phyloP scores from a whole-genome alignment of 2,113 vertebrate species.

The Coptodon bakossiorum region DNA sequence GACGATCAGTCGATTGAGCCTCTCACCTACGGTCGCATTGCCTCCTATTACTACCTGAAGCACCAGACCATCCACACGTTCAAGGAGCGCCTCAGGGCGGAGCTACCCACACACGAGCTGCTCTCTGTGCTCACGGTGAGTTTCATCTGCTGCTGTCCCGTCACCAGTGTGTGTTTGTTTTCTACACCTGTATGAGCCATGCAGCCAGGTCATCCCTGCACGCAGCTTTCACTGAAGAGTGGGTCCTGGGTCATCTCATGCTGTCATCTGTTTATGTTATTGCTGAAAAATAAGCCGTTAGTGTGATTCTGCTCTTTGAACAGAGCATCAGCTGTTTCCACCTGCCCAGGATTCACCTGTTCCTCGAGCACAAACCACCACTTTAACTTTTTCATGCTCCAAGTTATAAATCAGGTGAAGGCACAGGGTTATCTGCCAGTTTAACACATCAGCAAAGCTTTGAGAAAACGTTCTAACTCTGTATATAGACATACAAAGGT shows the following conservation, averaged over 20 bases:
- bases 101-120: slow-evolving; percentile 79
- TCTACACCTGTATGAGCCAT: neutral
- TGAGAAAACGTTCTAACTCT: neutral
- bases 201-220: neutral
- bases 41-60: slow-evolving; percentile 95
- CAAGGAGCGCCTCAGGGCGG: slow-evolving; percentile 84
- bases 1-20: slow-evolving; percentile 84
- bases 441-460: neutral
- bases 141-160: neutral
- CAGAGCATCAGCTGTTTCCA: neutral
- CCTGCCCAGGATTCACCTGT: neutral
- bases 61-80: slow-evolving; percentile 90
- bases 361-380: neutral
- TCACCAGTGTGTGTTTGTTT: neutral
- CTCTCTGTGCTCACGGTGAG: slow-evolving; percentile 89
- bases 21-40: slow-evolving; percentile 83
- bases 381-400: neutral
- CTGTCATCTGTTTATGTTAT: neutral
- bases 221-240: slow-evolving; percentile 11
- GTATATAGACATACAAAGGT: neutral
- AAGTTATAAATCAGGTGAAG: neutral
- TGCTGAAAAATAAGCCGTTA: neutral
- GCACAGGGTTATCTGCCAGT: neutral
- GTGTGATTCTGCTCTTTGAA: neutral
- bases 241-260: neutral